phyloP scores from a whole-genome alignment of 2,797 vertebrate species.

The Melopsittacus undulatus region DNA sequence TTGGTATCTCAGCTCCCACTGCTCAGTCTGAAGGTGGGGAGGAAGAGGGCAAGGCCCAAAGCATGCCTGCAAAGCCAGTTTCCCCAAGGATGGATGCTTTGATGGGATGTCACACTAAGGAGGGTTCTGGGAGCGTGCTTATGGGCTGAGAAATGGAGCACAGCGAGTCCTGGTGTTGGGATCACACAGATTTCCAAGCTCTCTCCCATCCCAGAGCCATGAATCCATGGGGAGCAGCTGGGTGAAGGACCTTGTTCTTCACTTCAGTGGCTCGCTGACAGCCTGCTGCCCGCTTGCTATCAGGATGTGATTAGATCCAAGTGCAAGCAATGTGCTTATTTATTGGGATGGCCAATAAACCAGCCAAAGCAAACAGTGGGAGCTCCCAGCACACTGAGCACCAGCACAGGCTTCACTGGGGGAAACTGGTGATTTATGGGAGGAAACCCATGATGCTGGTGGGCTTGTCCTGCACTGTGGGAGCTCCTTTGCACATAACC shows the following conservation, averaged over 20 bases:
- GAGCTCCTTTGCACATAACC: not conserved
- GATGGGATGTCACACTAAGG: conserved; percentile 6
- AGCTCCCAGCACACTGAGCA: accelerated
- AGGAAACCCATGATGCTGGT: not conserved
- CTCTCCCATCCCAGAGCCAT: not conserved
- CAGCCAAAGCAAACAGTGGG: not conserved
- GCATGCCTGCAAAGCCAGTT: not conserved
- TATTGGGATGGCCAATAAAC: not conserved
- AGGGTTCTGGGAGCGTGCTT: not conserved
- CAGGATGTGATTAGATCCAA: not conserved
- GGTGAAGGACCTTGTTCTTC: not conserved
- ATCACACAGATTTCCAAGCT: accelerated
- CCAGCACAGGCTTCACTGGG: not conserved
- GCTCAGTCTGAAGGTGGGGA: not conserved
- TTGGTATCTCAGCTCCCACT: not conserved
- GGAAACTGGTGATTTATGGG: not conserved
- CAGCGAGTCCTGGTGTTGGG: not conserved
- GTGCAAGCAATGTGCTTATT: not conserved
- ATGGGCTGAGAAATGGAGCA: not conserved
- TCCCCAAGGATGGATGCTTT: not conserved
- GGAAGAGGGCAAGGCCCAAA: not conserved
- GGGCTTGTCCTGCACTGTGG: not conserved
- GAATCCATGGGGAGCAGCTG: not conserved
- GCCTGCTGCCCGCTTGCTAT: accelerated
- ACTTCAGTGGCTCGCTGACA: not conserved